Evolutionary conservation across 2,797 vertebrate genomes (phyloP).

Genomic region (Myoxocephalus aenaeus): DNA sequence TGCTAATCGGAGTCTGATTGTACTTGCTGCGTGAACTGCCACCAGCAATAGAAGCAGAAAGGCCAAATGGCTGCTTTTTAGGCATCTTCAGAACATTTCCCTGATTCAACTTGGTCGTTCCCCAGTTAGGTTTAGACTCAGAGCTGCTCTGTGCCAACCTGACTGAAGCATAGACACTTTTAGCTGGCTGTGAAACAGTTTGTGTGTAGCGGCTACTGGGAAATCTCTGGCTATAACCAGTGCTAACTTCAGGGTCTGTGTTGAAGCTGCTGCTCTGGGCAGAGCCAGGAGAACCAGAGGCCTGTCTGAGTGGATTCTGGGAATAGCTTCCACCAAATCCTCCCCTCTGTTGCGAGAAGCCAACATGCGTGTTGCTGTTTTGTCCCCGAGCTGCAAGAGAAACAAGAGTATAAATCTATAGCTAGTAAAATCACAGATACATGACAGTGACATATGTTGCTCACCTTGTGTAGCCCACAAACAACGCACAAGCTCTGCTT

Average conservation of each 20-base stretch:
- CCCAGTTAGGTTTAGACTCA: too few relatives aligned
- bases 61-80: too few relatives aligned
- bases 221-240: neutral
- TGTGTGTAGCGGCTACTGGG: neutral
- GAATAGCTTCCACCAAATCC: neutral
- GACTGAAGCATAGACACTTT: too few relatives aligned
- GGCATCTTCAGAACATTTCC: too few relatives aligned
- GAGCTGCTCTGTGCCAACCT: too few relatives aligned
- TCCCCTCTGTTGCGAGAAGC: conserved; percentile 35
- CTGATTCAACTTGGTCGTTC: too few relatives aligned
- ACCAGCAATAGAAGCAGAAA: too few relatives aligned
- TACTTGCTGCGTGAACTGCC: too few relatives aligned
- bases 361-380: conserved; percentile 24
- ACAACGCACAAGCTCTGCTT: conserved; percentile 38
- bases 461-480: conserved; percentile 49
- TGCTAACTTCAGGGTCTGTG: neutral
- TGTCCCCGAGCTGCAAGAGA: conserved; percentile 27
- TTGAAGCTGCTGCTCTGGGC: conserved; percentile 17
- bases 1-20: too few relatives aligned
- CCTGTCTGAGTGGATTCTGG: conserved; percentile 60
- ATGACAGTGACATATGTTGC: neutral
- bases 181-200: neutral
- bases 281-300: neutral
- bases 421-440: neutral
- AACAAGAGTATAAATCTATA: neutral